A percentile compares a stretch with the other conserved stretches of the same genome.
Conservation (phyloP, 1,140 invertebrate species). For the Philotrypesis tridentata region DNA sequence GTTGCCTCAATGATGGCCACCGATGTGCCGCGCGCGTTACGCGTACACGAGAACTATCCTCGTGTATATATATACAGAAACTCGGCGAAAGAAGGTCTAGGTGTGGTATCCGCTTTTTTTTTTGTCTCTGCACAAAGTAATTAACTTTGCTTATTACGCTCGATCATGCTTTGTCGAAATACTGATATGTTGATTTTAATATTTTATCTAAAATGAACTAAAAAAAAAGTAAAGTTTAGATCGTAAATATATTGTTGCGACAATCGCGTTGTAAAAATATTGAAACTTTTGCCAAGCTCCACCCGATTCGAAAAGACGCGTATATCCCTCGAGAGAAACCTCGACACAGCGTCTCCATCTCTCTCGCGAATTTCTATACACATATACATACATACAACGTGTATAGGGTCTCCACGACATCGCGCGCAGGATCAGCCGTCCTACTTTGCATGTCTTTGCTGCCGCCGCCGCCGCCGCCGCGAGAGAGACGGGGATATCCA, state of each 20-base stretch:
- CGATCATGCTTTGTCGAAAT: too few relatives aligned
- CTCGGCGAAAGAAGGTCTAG: too few relatives aligned
- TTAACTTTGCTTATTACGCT: too few relatives aligned
- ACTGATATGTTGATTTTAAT: too few relatives aligned
- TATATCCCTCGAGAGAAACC: neutral
- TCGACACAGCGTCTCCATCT: neutral
- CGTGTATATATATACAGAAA: neutral
- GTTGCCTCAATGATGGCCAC: constrained; percentile 68
- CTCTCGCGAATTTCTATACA: neutral
- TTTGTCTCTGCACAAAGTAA: too few relatives aligned
- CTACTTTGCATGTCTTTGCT: constrained; percentile 64
- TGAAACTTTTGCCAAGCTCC: neutral
- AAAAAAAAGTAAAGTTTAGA: too few relatives aligned
- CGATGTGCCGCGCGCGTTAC: constrained; percentile 68
- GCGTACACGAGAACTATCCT: constrained; percentile 61
- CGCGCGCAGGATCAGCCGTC: constrained; percentile 14
- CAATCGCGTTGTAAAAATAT: neutral
- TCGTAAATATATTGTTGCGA: too few relatives aligned
- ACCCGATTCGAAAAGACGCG: neutral
- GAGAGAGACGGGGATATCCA: constrained; percentile 35
- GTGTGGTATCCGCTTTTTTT: too few relatives aligned
- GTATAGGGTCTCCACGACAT: neutral
- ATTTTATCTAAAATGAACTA: too few relatives aligned
- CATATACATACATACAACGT: neutral
- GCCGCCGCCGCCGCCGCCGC: too few relatives aligned